Percentiles rank a stretch among this genome's conserved stretches.
phyloP scores from a whole-genome alignment of 2,113 vertebrate species.

The Dasypus novemcinctus region DNA sequence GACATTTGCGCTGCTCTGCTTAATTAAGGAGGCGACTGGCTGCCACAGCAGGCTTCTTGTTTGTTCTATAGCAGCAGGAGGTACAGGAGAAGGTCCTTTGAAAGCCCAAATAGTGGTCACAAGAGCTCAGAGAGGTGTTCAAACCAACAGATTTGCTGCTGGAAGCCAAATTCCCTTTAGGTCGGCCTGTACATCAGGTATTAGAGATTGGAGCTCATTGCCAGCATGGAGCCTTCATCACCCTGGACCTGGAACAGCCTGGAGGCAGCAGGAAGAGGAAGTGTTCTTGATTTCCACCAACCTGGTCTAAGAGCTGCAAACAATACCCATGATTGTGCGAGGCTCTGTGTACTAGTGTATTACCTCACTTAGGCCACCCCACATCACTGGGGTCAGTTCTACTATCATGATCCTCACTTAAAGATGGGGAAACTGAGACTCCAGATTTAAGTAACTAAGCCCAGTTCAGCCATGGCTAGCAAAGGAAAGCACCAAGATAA shows the following conservation, averaged over 20 bases:
- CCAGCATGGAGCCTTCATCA: rapidly evolving
- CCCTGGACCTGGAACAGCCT: rapidly evolving
- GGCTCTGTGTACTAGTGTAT: background rate
- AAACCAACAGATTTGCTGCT: background rate
- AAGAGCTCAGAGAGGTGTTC: background rate
- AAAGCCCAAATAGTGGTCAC: background rate
- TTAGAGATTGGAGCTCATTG: background rate
- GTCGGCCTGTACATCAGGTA: rapidly evolving
- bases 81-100: background rate
- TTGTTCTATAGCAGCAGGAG: conserved; percentile 1
- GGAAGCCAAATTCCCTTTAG: background rate
- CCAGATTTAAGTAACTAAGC: rapidly evolving
- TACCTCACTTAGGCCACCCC: rapidly evolving
- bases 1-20: background rate
- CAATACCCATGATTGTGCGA: rapidly evolving
- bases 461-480: rapidly evolving
- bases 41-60: background rate
- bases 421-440: background rate
- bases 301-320: background rate
- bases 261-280: too few relatives aligned
- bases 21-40: background rate
- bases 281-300: rapidly evolving
- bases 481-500: background rate
- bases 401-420: rapidly evolving
- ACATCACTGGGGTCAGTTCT: rapidly evolving